Conservation (phyloP, 2,113 vertebrate genomes). For the Motacilla tschutschensis region DNA sequence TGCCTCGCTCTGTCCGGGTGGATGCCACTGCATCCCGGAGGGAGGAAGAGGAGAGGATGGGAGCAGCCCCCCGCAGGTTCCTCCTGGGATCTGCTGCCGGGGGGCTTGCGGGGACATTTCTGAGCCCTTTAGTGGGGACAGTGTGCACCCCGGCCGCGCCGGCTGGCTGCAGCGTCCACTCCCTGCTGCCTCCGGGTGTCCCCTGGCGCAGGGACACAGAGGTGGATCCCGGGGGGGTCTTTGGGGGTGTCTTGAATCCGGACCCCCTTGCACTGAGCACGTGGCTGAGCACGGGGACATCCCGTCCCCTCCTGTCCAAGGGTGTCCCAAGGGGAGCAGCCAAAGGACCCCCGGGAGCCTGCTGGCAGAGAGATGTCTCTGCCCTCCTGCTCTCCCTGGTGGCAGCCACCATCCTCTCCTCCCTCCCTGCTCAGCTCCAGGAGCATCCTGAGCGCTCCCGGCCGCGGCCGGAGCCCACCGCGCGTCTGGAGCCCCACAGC, state of each 20-base stretch:
- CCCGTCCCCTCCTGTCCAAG: background rate
- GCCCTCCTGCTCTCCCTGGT: background rate
- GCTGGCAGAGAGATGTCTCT: background rate
- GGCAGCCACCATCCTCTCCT: background rate
- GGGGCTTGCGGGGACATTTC: background rate
- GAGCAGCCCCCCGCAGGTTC: background rate
- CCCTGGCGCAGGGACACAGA: fast-evolving
- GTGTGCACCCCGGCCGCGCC: fast-evolving
- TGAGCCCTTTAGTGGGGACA: background rate
- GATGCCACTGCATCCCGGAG: background rate
- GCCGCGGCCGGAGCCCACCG: fast-evolving
- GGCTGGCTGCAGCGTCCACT: fast-evolving
- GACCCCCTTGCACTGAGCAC: fast-evolving
- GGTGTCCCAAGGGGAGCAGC: background rate
- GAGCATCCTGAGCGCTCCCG: background rate
- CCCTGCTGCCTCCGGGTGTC: background rate
- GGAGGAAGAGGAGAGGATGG: background rate
- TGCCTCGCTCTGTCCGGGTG: background rate
- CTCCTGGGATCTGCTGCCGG: fast-evolving
- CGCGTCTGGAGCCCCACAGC: fast-evolving
- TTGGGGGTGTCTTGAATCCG: fast-evolving
- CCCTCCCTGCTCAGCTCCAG: background rate
- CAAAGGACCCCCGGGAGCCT: background rate
- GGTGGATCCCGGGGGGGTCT: background rate
- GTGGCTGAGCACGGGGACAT: background rate